Percentiles rank a stretch among this genome's conserved stretches.
phyloP scores from a whole-genome alignment of 2,113 vertebrate species.

The Mus musculus region GRCm39 chr5:30198001-30198500 shows the following conservation, averaged over 20 bases:
- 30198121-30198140: neutral
- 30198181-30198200: neutral
- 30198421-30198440: neutral
- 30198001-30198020: neutral
- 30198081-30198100: neutral
- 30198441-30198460: neutral
- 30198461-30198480: neutral
- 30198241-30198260: neutral
- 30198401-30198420: neutral
- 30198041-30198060: neutral
- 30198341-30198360: conserved; percentile 51
- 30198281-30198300: conserved; percentile 2
- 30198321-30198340: conserved; percentile 42
- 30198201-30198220: conserved; percentile 41
- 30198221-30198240: neutral
- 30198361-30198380: conserved; percentile 54
- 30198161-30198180: conserved; percentile 13
- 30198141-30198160: neutral
- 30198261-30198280: neutral
- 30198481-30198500: neutral
- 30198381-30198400: conserved; percentile 23
- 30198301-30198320: neutral
- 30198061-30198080: neutral
- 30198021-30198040: neutral
- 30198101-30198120: neutral